A percentile compares a stretch with the other conserved stretches of the same genome.
Evolutionary conservation across 2,888 invertebrate species (phyloP).

Genomic region (Lepidochrysops patricia): DNA sequence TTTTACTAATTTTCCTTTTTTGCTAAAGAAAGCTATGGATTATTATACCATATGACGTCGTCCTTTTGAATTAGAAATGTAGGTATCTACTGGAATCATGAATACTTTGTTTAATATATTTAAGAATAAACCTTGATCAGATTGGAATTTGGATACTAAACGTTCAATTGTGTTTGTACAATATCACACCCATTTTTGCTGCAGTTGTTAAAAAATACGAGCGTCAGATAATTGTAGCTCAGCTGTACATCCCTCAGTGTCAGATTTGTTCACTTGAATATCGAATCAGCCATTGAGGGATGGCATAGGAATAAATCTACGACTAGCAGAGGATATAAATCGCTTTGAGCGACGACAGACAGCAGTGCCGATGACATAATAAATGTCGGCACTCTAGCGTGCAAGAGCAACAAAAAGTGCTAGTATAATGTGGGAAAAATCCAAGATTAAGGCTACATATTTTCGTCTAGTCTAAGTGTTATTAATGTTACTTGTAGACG

Average conservation of each 20-base stretch:
- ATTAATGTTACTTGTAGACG: not conserved
- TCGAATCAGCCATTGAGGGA: conserved; percentile 8
- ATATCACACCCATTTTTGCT: too few relatives aligned
- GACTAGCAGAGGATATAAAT: conserved; percentile 2
- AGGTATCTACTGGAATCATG: too few relatives aligned
- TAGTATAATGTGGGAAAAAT: not conserved
- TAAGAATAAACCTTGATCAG: too few relatives aligned
- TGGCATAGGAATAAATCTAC: conserved; percentile 6
- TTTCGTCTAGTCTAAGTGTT: not conserved
- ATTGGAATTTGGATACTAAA: too few relatives aligned
- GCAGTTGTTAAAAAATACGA: not conserved
- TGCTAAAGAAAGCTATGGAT: too few relatives aligned
- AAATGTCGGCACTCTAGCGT: not conserved
- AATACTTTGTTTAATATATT: too few relatives aligned
- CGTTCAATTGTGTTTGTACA: too few relatives aligned
- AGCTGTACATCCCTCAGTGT: not conserved
- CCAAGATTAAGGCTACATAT: not conserved
- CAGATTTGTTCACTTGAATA: conserved; percentile 4
- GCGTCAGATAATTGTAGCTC: not conserved
- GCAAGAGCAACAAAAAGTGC: not conserved
- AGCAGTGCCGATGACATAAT: conserved; percentile 6
- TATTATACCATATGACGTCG: too few relatives aligned
- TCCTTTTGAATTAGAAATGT: too few relatives aligned
- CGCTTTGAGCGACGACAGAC: conserved; percentile 2
- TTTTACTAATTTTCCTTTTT: too few relatives aligned